Percentiles rank a stretch among this genome's conserved stretches.
Evolutionary conservation across 2,888 invertebrate genomes (phyloP).

Genomic region (Amiota mariae): DNA sequence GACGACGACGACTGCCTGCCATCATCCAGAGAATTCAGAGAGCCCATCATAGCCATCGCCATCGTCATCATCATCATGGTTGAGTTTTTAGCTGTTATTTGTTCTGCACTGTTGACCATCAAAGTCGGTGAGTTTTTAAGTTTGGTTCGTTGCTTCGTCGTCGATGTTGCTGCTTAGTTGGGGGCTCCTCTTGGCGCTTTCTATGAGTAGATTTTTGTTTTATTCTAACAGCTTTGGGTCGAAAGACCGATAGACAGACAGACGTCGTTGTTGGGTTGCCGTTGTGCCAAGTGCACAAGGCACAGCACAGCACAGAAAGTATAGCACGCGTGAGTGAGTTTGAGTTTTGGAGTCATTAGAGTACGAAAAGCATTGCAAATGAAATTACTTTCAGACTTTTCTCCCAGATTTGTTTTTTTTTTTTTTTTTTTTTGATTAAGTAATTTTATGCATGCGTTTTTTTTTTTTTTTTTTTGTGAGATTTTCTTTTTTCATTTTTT

Average conservation of each 20-base stretch:
- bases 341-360: constrained; percentile 21
- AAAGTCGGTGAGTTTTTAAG: constrained; percentile 38
- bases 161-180: constrained; percentile 59
- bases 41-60: constrained; percentile 22
- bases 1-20: neutral
- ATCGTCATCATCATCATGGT: constrained; percentile 18
- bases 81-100: constrained; percentile 42
- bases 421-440: constrained; percentile 41
- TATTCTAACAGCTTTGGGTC: constrained; percentile 30
- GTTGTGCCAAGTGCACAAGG: neutral
- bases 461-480: constrained; percentile 33
- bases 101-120: constrained; percentile 58
- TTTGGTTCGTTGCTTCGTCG: constrained; percentile 41
- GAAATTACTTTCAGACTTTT: constrained; percentile 63
- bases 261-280: neutral
- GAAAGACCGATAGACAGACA: neutral
- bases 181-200: too few species aligned
- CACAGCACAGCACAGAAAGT: constrained; percentile 26
- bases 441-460: constrained; percentile 31
- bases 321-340: constrained; percentile 18
- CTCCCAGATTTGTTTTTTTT: constrained; percentile 39
- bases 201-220: constrained; percentile 43
- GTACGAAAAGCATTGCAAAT: constrained; percentile 50
- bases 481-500: too few species aligned
- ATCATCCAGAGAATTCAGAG: constrained; percentile 14